Conservation (phyloP, 2,797 vertebrate genomes). For the Dipus sagitta region DNA sequence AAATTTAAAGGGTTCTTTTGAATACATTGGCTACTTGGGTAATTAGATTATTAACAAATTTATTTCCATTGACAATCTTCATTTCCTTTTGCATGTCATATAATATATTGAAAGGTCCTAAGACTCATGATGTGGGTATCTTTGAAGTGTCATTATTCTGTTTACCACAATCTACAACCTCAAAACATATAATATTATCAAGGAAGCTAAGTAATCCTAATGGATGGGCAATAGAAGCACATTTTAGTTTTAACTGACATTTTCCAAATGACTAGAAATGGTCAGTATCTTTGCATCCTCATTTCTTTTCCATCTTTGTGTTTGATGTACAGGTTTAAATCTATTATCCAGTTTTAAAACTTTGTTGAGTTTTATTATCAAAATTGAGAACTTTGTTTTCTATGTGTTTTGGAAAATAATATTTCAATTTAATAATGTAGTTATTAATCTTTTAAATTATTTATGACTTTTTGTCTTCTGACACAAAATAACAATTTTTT, state of each 20-base stretch:
- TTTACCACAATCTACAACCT: neutral
- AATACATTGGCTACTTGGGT: neutral
- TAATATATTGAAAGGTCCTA: neutral
- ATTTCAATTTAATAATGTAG: neutral
- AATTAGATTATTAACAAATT: neutral
- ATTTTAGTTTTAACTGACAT: neutral
- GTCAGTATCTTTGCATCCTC: neutral
- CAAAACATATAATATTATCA: neutral
- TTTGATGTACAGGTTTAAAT: conserved; percentile 7
- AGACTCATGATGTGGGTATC: neutral
- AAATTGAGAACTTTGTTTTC: no score
- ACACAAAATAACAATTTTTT: conserved; percentile 10
- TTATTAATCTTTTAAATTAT: neutral
- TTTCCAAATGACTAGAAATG: neutral
- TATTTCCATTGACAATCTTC: neutral
- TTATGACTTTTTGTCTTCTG: neutral
- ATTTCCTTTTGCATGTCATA: neutral
- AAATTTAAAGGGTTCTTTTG: neutral
- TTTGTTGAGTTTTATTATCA: neutral
- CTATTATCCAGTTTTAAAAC: neutral
- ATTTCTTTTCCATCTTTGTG: neutral
- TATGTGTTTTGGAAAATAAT: conserved; percentile 3
- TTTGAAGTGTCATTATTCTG: neutral
- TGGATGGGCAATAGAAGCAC: neutral
- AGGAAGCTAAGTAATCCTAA: neutral